A percentile compares a stretch with the other conserved stretches of the same genome.
phyloP scores from a whole-genome alignment of 2,113 vertebrate species.

The Ochotona curzoniae region DNA sequence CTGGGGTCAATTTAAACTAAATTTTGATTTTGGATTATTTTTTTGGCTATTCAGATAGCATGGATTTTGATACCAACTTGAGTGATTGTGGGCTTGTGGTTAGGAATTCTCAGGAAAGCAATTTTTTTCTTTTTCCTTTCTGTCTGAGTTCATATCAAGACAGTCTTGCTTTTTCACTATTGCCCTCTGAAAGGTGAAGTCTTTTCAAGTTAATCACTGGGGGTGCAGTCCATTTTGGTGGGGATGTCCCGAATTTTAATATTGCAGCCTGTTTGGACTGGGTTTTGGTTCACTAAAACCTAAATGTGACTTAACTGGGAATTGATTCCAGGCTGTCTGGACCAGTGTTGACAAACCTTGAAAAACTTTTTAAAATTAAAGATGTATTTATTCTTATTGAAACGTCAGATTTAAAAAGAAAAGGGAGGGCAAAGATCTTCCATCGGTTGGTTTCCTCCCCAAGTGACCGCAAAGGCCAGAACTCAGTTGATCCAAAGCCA shows the following conservation, averaged over 20 bases:
- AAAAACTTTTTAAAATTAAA: background rate
- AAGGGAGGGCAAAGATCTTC: no score
- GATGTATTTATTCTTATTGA: no score
- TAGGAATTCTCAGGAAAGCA: conserved; percentile 40
- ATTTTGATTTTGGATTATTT: conserved; percentile 61
- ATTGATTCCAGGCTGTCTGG: background rate
- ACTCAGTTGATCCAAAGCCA: no score
- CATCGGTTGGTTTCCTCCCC: no score
- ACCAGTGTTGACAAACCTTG: background rate
- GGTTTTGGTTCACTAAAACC: background rate
- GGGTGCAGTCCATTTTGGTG: background rate
- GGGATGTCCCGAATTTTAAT: background rate
- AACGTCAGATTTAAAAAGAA: no score
- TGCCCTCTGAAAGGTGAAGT: background rate
- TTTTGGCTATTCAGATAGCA: conserved; percentile 4
- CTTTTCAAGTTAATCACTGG: background rate
- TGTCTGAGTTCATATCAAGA: conserved; percentile 7
- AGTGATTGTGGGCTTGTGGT: conserved; percentile 58
- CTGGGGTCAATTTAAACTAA: conserved; percentile 67
- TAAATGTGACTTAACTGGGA: background rate
- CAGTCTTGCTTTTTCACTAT: background rate
- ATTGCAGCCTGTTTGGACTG: background rate
- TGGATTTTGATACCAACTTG: conserved; percentile 57
- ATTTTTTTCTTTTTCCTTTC: conserved; percentile 43
- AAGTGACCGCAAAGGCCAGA: no score